A percentile compares a stretch with the other conserved stretches of the same genome.
phyloP scores from a whole-genome alignment of 2,113 vertebrate species.

The Hassar affinis region DNA sequence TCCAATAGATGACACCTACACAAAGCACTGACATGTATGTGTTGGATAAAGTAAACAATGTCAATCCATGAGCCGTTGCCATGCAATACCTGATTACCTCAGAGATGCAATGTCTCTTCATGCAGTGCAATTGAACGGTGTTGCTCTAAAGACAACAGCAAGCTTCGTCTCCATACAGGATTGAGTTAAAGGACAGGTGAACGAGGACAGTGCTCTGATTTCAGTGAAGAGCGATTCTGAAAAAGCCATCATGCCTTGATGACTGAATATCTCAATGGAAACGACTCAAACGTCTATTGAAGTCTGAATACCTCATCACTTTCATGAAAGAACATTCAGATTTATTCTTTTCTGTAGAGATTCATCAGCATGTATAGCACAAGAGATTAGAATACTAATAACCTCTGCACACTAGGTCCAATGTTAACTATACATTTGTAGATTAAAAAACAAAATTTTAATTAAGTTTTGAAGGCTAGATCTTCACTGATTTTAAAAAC shows the following conservation, averaged over 20 bases:
- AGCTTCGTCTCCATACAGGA: constrained; percentile 1
- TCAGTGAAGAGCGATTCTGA: constrained; percentile 6
- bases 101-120: constrained; percentile 6
- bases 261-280: not conserved
- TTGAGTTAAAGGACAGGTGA: constrained; percentile 24
- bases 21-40: constrained; percentile 14
- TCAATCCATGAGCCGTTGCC: constrained; percentile 37
- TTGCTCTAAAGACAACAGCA: constrained; percentile 16
- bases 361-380: not conserved
- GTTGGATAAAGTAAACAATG: constrained; percentile 31
- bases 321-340: not conserved
- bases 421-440: not conserved
- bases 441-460: not conserved
- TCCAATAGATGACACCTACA: constrained; percentile 12
- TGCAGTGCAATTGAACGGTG: constrained; percentile 5
- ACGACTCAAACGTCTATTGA: not conserved
- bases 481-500: not conserved
- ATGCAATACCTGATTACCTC: constrained; percentile 40
- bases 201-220: not conserved
- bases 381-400: not conserved
- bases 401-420: not conserved
- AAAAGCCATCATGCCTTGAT: constrained; percentile 8
- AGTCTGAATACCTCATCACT: constrained; percentile 6
- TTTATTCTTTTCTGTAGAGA: not conserved
- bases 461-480: not conserved